phyloP scores from a whole-genome alignment of 2,888 invertebrate species.

The Zootermopsis nevadensis region DNA sequence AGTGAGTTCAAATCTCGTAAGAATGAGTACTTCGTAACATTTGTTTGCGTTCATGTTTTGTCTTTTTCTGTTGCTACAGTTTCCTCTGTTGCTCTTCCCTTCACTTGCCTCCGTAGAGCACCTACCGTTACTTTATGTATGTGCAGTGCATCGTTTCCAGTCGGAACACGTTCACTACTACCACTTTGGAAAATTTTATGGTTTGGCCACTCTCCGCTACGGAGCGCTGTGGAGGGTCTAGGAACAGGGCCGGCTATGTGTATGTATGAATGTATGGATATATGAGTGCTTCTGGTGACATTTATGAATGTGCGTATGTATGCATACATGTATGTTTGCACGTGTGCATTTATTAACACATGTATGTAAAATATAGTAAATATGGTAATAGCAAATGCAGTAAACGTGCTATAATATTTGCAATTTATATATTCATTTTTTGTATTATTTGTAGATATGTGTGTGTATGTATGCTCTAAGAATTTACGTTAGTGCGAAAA shows the following conservation, averaged over 20 bases:
- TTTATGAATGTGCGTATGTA: not conserved
- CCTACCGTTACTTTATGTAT: slow-evolving; percentile 18
- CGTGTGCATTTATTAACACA: not conserved
- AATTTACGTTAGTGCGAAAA: too few species aligned
- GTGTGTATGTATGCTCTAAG: too few species aligned
- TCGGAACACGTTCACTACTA: not conserved
- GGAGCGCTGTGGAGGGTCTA: not conserved
- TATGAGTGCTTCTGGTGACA: too few species aligned
- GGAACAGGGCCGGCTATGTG: too few species aligned
- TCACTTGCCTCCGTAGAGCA: not conserved
- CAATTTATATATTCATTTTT: too few species aligned
- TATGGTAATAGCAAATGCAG: too few species aligned
- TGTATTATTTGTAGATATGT: too few species aligned
- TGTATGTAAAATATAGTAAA: too few species aligned
- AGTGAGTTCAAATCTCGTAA: not conserved
- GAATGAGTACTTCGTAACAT: not conserved
- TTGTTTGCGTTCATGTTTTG: not conserved
- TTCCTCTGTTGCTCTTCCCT: not conserved
- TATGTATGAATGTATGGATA: not conserved
- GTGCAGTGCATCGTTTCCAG: not conserved
- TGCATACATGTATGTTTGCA: not conserved
- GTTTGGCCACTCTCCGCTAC: slow-evolving; percentile 17
- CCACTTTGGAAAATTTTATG: slow-evolving; percentile 31
- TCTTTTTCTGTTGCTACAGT: slow-evolving; percentile 12
- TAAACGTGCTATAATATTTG: too few species aligned